A percentile compares a stretch with the other conserved stretches of the same genome.
phyloP scores from a whole-genome alignment of 2,797 vertebrate species.

The Cetoscarus ocellatus region DNA sequence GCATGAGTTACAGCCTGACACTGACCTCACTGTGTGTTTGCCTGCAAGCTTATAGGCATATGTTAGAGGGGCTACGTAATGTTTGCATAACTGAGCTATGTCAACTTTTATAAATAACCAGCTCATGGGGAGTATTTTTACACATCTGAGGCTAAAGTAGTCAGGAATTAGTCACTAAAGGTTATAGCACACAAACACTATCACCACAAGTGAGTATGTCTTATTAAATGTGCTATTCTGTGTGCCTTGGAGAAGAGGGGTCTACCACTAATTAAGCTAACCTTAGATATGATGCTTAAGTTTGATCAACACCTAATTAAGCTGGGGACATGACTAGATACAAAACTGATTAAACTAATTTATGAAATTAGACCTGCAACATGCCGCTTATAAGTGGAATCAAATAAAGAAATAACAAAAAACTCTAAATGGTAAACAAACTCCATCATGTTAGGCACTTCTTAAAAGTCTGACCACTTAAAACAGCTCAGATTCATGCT shows the following conservation, averaged over 20 bases:
- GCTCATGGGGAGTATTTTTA: constrained; percentile 7
- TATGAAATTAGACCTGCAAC: too few relatives aligned
- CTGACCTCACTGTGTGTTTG: constrained; percentile 53
- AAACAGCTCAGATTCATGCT: too few relatives aligned
- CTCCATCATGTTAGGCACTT: too few relatives aligned
- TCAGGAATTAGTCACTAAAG: not conserved
- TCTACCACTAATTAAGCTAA: not conserved
- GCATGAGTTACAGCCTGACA: constrained; percentile 66
- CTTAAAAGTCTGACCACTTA: too few relatives aligned
- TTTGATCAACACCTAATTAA: not conserved
- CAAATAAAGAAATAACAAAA: too few relatives aligned
- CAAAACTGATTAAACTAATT: too few relatives aligned
- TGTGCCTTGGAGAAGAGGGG: not conserved
- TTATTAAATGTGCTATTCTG: not conserved
- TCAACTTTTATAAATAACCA: constrained; percentile 32
- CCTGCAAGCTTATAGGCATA: constrained; percentile 40
- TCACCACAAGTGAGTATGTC: not conserved
- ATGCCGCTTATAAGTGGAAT: too few relatives aligned
- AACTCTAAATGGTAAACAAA: too few relatives aligned
- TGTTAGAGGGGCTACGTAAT: constrained; percentile 46
- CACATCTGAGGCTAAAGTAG: not conserved
- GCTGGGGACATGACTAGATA: not conserved
- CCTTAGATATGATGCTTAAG: not conserved
- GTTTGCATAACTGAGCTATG: constrained; percentile 48
- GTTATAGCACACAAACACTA: not conserved